Percentiles rank a stretch among this genome's conserved stretches.
These are phyloP conservation scores for Nephrotoma flavescens DNA, from an alignment of 2,888 invertebrate genomes.

Conservation along the genomic window DNA sequence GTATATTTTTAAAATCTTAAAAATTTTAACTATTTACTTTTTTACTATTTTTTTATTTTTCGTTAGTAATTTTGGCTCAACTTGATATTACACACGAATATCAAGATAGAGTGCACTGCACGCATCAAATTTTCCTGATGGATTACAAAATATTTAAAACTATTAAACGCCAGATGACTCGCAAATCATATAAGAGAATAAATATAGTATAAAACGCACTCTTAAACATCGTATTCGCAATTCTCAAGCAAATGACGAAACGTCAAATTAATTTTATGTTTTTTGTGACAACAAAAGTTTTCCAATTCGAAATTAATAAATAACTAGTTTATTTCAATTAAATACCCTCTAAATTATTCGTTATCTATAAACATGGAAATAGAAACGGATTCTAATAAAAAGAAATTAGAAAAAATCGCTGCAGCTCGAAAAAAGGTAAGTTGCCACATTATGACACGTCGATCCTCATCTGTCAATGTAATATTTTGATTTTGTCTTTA, in stretches of 20 bases:
- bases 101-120: too few species aligned
- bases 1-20: too few species aligned
- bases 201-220: not conserved
- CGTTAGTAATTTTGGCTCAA: too few species aligned
- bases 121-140: too few species aligned
- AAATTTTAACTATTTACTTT: too few species aligned
- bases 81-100: too few species aligned
- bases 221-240: not conserved
- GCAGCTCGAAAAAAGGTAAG: not conserved
- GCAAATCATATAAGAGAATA: not conserved
- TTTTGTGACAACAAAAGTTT: not conserved
- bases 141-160: not conserved
- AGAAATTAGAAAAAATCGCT: not conserved
- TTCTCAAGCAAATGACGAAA: not conserved
- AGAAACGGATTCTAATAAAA: not conserved
- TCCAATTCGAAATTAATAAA: not conserved
- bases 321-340: not conserved
- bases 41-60: too few species aligned
- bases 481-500: not conserved
- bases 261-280: not conserved
- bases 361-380: not conserved
- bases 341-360: not conserved
- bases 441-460: slow-evolving; percentile 1
- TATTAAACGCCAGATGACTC: not conserved
- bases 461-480: not conserved